Percentiles rank a stretch among this genome's conserved stretches.
phyloP scores from a whole-genome alignment of 2,797 vertebrate genomes.

The Rhinatrema bivittatum region DNA sequence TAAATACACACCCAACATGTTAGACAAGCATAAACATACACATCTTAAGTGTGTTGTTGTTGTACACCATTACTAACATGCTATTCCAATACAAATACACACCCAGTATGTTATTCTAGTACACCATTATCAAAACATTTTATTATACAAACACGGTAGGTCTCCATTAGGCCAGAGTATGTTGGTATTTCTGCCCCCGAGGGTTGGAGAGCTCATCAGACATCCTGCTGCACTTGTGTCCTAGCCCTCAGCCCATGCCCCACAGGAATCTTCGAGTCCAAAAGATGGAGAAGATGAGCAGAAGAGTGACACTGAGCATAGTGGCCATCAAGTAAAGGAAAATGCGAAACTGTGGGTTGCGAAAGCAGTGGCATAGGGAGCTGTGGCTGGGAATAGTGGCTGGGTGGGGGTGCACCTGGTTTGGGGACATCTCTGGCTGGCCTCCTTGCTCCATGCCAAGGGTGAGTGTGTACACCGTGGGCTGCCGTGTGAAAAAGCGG shows the following conservation, averaged over 20 bases:
- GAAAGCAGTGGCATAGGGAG: constrained; percentile 18
- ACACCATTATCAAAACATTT: no score
- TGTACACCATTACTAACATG: no score
- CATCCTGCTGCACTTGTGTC: no score
- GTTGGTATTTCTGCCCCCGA: no score
- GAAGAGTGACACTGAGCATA: constrained; percentile 26
- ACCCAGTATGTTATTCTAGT: no score
- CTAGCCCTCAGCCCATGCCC: constrained; percentile 29
- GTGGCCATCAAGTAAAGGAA: constrained; percentile 38
- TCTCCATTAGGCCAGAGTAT: no score
- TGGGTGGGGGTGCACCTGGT: background rate
- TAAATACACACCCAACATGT: no score
- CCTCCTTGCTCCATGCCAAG: constrained; percentile 8
- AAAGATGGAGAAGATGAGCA: constrained; percentile 46
- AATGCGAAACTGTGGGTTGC: constrained; percentile 37
- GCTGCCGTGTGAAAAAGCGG: constrained; percentile 39
- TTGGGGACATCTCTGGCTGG: background rate
- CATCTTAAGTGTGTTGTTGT: no score
- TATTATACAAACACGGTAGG: no score
- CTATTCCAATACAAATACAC: no score
- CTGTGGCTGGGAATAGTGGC: constrained; percentile 13
- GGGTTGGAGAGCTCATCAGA: no score
- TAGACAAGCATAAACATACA: no score
- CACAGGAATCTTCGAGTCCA: constrained; percentile 43
- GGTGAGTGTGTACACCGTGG: constrained; percentile 40